Evolutionary conservation across 1,140 invertebrate species (phyloP).

Genomic region (Tyrophagus putrescentiae): DNA sequence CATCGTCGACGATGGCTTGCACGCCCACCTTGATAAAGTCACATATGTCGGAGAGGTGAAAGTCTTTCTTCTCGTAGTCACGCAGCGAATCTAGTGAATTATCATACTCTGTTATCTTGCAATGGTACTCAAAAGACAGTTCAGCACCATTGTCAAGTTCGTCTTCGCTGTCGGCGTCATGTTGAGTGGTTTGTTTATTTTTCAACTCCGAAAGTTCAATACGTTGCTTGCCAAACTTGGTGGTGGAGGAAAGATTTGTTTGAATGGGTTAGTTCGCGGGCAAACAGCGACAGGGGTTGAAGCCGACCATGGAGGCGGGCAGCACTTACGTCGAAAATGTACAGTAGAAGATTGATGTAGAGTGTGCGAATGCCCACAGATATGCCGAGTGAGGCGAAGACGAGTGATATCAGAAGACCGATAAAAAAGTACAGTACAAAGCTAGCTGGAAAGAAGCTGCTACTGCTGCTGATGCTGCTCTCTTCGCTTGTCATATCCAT

Average conservation of each 20-base stretch:
- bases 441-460: background rate
- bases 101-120: background rate
- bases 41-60: conserved; percentile 24
- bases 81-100: background rate
- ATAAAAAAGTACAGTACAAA: conserved; percentile 11
- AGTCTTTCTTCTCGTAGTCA: conserved; percentile 20
- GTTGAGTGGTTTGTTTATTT: background rate
- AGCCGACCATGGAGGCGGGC: background rate
- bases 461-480: background rate
- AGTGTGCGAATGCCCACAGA: conserved; percentile 21
- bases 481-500: too few relatives aligned
- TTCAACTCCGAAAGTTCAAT: background rate
- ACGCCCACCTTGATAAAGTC: conserved; percentile 25
- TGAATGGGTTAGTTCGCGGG: background rate
- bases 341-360: conserved; percentile 25
- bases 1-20: conserved; percentile 76
- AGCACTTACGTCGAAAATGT: conserved; percentile 26
- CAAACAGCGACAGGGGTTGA: background rate
- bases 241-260: background rate
- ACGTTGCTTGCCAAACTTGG: conserved; percentile 11
- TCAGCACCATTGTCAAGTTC: conserved; percentile 1
- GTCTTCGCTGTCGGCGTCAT: background rate
- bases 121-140: background rate
- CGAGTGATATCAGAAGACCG: conserved; percentile 9
- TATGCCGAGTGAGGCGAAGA: conserved; percentile 21